Evolutionary conservation across 2,888 invertebrate genomes (phyloP), one percentile per base, ranked within the genome.

Genomic region (Gortyna flavago): DNA sequence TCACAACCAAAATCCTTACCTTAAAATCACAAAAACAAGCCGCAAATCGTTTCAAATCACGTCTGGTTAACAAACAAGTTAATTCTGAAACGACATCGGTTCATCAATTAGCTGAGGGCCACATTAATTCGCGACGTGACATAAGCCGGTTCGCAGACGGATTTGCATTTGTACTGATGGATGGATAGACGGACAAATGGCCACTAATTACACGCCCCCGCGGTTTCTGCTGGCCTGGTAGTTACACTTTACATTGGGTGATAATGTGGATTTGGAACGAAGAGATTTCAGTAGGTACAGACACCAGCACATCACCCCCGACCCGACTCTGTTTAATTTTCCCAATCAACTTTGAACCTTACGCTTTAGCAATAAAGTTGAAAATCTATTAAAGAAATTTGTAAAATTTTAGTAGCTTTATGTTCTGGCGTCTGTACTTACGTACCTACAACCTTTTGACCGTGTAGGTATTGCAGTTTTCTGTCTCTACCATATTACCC

Each of bases 111-210:
- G 71, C 67, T 61, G 59, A 38, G 32, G 62, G 73, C 66, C 79
- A 38, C 80, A 87, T 87, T 86, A 85, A 87, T 77, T 83, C 75
- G 76, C 73, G 48, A 81, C 83, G 88, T 75, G 77, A 79, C 85
- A 80, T 77, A 79, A 83, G 73, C 75, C 69, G 77, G 76, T 72
- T 69, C 66, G 16, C 59, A 64, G 72, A 77, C 68, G 66, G 66
- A 87, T 83, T 85, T 83, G 87, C 85, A 88, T 88, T 85, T 78
- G 84, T 82, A 80, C 75, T 69, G 73, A 77, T 78, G 73, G 67
- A 71, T 48, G 79, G 77, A 70, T 77, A 77, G 66, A 73, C 80
- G 77, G 61, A 84, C 79, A 84, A 79, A 84, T 76, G 79, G 66
- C n/a, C 72, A 35, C 73, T 86, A 79, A 88, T 87, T 86, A 81